Evolutionary conservation across 2,113 vertebrate species (phyloP).

Genomic region (Aramus guarauna): DNA sequence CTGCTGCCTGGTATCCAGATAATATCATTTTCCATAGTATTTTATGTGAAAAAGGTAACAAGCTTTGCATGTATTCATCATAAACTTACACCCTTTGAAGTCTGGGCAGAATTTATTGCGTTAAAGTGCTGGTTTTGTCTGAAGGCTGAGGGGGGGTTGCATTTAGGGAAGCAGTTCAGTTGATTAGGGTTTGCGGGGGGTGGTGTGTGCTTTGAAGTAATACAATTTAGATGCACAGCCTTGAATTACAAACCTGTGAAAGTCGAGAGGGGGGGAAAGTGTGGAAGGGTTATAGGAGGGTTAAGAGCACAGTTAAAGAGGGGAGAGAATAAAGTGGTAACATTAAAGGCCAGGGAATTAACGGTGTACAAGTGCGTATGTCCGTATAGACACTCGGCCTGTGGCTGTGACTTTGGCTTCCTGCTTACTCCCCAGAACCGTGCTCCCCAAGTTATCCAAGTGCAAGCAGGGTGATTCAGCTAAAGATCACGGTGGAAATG

Average conservation of each 20-base stretch:
- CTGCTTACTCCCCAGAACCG: background rate
- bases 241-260: background rate
- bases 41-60: conserved; percentile 92
- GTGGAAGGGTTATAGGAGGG: background rate
- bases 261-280: background rate
- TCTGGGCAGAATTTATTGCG: background rate
- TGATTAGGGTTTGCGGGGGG: background rate
- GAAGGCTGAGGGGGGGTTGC: background rate
- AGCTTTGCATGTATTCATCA: background rate
- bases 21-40: conserved; percentile 83
- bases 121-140: background rate
- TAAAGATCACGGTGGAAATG: background rate
- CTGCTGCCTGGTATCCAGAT: conserved; percentile 91
- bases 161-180: background rate
- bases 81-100: background rate
- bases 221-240: background rate
- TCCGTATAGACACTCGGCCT: background rate
- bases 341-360: background rate
- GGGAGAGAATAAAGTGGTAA: background rate
- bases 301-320: background rate
- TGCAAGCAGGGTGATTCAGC: background rate
- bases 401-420: background rate
- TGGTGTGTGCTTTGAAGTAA: background rate
- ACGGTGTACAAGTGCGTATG: accelerated
- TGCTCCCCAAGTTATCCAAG: background rate